These are phyloP conservation scores for Ophion obscuratus DNA, from an alignment of 2,888 invertebrate genomes.

Conservation along the genomic window DNA sequence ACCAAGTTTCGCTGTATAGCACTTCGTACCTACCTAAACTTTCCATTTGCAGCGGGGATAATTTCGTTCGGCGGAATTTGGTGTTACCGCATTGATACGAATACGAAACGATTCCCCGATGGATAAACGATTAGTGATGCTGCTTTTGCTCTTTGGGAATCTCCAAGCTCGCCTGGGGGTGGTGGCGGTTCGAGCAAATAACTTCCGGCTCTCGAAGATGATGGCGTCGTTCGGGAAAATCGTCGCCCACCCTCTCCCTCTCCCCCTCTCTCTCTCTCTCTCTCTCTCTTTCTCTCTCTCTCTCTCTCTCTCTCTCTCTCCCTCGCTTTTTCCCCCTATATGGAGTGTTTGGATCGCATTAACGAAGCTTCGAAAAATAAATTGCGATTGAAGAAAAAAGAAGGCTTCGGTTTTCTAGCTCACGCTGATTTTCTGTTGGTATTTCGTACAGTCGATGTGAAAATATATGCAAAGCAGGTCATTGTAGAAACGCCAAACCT, in stretches of 20 bases:
- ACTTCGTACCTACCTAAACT: slow-evolving; percentile 57
- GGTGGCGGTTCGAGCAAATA: slow-evolving; percentile 52
- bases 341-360: slow-evolving; percentile 46
- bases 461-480: background rate
- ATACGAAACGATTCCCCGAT: slow-evolving; percentile 61
- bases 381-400: slow-evolving; percentile 27
- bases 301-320: background rate
- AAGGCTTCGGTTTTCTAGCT: background rate
- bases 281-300: background rate
- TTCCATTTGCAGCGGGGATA: slow-evolving; percentile 61
- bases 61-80: slow-evolving; percentile 65
- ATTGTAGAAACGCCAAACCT: background rate
- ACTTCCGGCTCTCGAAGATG: slow-evolving; percentile 44
- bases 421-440: background rate
- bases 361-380: slow-evolving; percentile 51
- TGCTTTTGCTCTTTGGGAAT: slow-evolving; percentile 51
- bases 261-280: background rate
- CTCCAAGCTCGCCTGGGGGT: slow-evolving; percentile 7
- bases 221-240: slow-evolving; percentile 13
- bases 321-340: background rate
- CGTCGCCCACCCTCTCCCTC: background rate
- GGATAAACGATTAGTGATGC: slow-evolving; percentile 68
- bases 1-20: slow-evolving; percentile 74
- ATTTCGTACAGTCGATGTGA: background rate
- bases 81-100: slow-evolving; percentile 55